Percentiles rank a stretch among this genome's conserved stretches.
These are phyloP conservation scores for Drosophila tripunctata DNA, from an alignment of 2,888 invertebrate genomes.

Conservation along the genomic window DNA sequence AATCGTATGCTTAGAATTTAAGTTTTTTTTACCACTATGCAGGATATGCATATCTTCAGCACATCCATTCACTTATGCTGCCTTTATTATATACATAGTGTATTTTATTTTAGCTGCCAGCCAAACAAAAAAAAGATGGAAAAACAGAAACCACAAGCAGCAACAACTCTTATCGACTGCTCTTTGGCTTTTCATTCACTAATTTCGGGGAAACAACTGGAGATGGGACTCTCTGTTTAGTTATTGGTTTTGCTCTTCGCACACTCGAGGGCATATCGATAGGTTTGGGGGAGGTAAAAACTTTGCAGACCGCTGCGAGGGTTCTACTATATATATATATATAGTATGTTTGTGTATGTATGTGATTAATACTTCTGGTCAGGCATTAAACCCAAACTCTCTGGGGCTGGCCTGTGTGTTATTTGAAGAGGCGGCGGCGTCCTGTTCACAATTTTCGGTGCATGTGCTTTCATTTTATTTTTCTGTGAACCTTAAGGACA, in stretches of 20 bases:
- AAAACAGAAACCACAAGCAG: slow-evolving; percentile 37
- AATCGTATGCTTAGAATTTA: background rate
- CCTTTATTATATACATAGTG: slow-evolving; percentile 13
- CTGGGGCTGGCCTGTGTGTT: slow-evolving; percentile 57
- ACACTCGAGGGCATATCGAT: slow-evolving; percentile 59
- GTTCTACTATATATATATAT: slow-evolving; percentile 8
- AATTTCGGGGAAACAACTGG: slow-evolving; percentile 55
- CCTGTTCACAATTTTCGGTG: slow-evolving; percentile 33
- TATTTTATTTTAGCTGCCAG: slow-evolving; percentile 30
- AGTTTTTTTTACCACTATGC: background rate
- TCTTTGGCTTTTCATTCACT: slow-evolving; percentile 67
- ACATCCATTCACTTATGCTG: background rate
- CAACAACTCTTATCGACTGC: slow-evolving; percentile 44
- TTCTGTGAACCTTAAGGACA: slow-evolving; percentile 70
- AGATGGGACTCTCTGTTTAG: slow-evolving; percentile 44
- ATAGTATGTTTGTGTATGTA: slow-evolving; percentile 34
- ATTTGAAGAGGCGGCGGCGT: slow-evolving; percentile 58
- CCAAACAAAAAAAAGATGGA: too few relatives aligned
- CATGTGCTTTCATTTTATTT: slow-evolving; percentile 62
- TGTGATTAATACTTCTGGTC: slow-evolving; percentile 79
- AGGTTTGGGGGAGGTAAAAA: slow-evolving; percentile 62
- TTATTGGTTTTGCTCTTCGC: slow-evolving; percentile 65
- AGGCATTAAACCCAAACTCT: slow-evolving; percentile 63
- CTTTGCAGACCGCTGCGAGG: slow-evolving; percentile 65
- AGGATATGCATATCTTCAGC: background rate